Percentiles rank a stretch among this genome's conserved stretches.
Conservation (phyloP, 1,140 invertebrate species). For the Bombus sylvicola region DNA sequence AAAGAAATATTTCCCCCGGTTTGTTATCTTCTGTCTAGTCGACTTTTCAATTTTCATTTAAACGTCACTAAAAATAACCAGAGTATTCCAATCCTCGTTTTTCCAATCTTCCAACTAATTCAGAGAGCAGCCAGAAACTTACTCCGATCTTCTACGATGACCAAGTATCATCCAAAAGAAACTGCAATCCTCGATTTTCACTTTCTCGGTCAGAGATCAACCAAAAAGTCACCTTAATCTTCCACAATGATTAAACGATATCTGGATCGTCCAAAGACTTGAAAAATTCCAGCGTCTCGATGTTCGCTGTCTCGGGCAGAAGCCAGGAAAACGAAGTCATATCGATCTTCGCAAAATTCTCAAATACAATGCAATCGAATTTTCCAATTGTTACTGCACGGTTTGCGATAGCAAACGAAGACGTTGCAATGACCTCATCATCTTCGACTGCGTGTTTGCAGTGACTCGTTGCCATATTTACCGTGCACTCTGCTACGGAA, state of each 20-base stretch:
- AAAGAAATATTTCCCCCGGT: background rate
- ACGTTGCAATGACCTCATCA: background rate
- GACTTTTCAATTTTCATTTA: background rate
- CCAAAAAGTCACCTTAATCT: too few species aligned
- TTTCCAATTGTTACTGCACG: background rate
- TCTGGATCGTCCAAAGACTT: too few species aligned
- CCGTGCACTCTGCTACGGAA: constrained; percentile 16
- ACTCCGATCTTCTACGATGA: background rate
- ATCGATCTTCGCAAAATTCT: background rate
- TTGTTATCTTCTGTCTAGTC: background rate
- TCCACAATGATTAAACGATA: too few species aligned
- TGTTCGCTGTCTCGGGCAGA: too few species aligned
- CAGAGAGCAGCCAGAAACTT: background rate
- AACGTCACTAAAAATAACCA: background rate
- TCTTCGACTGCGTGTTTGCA: constrained; percentile 5
- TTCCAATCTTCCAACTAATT: background rate
- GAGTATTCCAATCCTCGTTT: background rate
- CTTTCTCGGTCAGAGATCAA: too few species aligned
- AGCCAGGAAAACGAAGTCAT: too few species aligned
- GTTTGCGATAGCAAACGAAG: background rate
- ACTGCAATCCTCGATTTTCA: too few species aligned
- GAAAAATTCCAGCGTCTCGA: too few species aligned
- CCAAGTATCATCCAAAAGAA: background rate
- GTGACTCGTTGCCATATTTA: constrained; percentile 17
- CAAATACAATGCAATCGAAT: background rate